Evolutionary conservation across 1,140 invertebrate genomes (phyloP), one percentile per base, ranked within the genome.

Genomic region (Psilanteris sp.): DNA sequence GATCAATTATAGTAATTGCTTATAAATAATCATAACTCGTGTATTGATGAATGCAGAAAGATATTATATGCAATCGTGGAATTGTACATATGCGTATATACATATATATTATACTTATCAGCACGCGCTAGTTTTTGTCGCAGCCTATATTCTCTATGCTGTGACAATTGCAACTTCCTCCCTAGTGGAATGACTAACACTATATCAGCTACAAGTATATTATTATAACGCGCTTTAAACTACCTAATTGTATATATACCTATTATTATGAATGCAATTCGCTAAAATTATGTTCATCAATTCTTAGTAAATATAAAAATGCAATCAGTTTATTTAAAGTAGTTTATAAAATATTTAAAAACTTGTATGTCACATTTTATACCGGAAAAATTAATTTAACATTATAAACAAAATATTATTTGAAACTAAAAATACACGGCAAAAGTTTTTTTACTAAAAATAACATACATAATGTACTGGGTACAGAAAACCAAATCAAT

Each of bases 121-220:
- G 31, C 50, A 67, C 50, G 36, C 32, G 48, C 34, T 62, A 39
- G 31, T 46, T 55, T 66, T 57, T 32, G 29, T 34, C 4, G 29
- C 31, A 57, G 48, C 41, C 43, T 48, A 68, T 48, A 44, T 46
- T 37, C 39, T 55, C 24, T 32, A 43, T 39, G 43, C 18, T 39
- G 64, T 32, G 50, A 57, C 64, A 68, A 68, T 68, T 68, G 50
- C 50, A 32, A 55, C 64, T 68, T 68, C 64, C 64, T 68, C 52
- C 20, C 32, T 14, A 22, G 7, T 34, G 14, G 41, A 57, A 15
- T 68, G 39, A 68, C 64, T 57, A 68, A 48, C 50, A 26, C 29
- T 48, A 9, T 48, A 68, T 57, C 41, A 55, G 41, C 48, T 68
- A 57, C 50, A 48, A 31, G 22, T 26, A 32, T 32, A 39, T 9